Evolutionary conservation across 2,113 vertebrate genomes (phyloP).

Genomic region (Aythya baeri): DNA sequence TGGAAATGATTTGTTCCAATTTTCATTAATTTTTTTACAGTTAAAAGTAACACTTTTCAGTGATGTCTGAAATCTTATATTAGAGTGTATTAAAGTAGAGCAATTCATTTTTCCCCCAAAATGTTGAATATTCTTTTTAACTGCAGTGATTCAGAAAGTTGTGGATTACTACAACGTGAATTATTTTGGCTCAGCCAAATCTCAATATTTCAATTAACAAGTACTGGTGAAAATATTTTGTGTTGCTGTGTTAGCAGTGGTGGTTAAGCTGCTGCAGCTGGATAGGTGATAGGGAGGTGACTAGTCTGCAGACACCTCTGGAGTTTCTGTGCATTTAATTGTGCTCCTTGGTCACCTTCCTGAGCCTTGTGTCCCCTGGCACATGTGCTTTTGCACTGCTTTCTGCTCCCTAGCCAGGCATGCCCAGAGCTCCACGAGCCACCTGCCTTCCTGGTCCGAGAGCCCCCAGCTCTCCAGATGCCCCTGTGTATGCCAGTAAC

Average conservation of each 20-base stretch:
- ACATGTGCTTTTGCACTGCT: neutral
- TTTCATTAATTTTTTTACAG: neutral
- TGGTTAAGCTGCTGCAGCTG: neutral
- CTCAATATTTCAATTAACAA: neutral
- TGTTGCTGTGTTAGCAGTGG: neutral
- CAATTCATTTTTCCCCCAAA: neutral
- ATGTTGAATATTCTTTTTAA: neutral
- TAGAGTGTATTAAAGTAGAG: neutral
- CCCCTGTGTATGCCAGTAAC: neutral
- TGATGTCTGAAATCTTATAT: neutral
- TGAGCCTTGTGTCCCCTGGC: accelerated
- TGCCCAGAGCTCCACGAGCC: accelerated
- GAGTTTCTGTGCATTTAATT: neutral
- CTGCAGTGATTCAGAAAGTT: neutral
- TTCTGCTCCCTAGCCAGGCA: neutral
- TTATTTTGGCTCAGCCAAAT: neutral
- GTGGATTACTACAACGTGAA: neutral
- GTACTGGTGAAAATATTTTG: neutral
- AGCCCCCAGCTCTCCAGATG: neutral
- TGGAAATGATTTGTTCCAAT: neutral
- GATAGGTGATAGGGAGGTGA: accelerated
- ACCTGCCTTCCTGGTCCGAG: neutral
- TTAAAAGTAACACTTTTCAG: neutral
- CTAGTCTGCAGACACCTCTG: neutral
- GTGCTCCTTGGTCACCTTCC: neutral